Conservation (phyloP, 2,888 invertebrate species). For the Drosophila trichaetosa region DNA sequence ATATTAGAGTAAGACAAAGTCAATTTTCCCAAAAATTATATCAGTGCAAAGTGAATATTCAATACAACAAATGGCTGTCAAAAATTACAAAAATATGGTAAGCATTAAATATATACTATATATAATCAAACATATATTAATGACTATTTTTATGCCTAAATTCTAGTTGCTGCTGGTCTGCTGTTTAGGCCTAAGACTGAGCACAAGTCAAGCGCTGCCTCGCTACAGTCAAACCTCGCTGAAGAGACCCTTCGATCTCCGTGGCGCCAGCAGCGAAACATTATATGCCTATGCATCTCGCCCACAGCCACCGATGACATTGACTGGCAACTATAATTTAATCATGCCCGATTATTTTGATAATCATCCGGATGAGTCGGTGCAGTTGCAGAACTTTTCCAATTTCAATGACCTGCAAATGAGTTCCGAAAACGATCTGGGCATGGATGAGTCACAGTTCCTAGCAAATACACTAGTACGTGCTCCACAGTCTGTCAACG, state of each 20-base stretch:
- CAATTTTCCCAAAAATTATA: background rate
- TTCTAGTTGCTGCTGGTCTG: constrained; percentile 41
- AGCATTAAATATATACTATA: constrained; percentile 2
- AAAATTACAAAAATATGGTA: constrained; percentile 53
- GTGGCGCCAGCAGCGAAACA: constrained; percentile 44
- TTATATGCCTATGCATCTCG: constrained; percentile 55
- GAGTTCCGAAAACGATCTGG: constrained; percentile 61
- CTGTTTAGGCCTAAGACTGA: constrained; percentile 34
- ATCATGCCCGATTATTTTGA: constrained; percentile 77
- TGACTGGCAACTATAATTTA: constrained; percentile 75
- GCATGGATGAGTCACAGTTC: constrained; percentile 79
- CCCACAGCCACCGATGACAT: constrained; percentile 65
- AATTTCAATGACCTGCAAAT: constrained; percentile 69
- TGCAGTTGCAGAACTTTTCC: constrained; percentile 79
- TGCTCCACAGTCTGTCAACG: constrained; percentile 71
- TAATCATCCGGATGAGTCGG: constrained; percentile 70
- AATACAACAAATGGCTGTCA: constrained; percentile 38
- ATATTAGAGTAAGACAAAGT: background rate
- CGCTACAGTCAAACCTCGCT: constrained; percentile 54
- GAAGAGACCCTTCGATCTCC: constrained; percentile 37
- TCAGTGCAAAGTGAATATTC: constrained; percentile 6
- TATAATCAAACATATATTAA: background rate
- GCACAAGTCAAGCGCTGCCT: constrained; percentile 45
- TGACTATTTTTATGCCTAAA: background rate
- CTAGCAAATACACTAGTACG: constrained; percentile 63